Percentiles rank a stretch among this genome's conserved stretches.
phyloP scores from a whole-genome alignment of 1,140 invertebrate genomes.

The Zaprionus ghesquierei region DNA sequence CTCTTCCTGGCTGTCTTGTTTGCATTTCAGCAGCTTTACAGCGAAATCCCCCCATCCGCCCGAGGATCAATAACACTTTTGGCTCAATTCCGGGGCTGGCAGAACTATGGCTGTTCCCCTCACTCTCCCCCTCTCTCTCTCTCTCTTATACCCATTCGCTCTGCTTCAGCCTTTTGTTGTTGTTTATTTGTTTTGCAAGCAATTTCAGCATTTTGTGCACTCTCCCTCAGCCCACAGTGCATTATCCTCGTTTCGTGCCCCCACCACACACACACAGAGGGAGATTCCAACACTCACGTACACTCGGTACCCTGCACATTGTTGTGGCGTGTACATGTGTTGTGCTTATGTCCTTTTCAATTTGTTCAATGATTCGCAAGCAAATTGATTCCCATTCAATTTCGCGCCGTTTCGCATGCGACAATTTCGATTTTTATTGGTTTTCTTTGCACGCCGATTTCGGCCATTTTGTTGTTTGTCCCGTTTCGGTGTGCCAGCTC shows the following conservation, averaged over 20 bases:
- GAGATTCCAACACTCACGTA: conserved; percentile 12
- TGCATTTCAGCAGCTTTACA: conserved; percentile 53
- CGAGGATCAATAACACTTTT: conserved; percentile 81
- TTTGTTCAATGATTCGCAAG: conserved; percentile 82
- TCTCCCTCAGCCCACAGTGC: neutral
- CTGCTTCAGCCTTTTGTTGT: conserved; percentile 52
- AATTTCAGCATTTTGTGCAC: conserved; percentile 63
- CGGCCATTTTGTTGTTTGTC: conserved; percentile 44
- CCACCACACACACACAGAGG: neutral
- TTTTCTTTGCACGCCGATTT: conserved; percentile 43
- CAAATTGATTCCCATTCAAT: conserved; percentile 82
- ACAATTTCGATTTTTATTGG: conserved; percentile 82
- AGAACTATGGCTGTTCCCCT: conserved; percentile 13
- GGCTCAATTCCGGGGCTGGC: conserved; percentile 62
- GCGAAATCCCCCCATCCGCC: neutral
- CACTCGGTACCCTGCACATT: conserved; percentile 23
- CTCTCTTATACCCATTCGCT: neutral
- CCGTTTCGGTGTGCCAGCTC: neutral
- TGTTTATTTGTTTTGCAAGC: conserved; percentile 80
- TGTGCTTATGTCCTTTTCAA: conserved; percentile 75
- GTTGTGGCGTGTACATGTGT: conserved; percentile 34
- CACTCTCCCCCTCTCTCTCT: conserved; percentile 4
- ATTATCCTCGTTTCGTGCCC: conserved; percentile 15
- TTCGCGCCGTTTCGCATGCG: conserved; percentile 76
- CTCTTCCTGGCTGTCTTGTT: conserved; percentile 52